A percentile compares a stretch with the other conserved stretches of the same genome.
These are phyloP conservation scores for Stenoptilia bipunctidactyla DNA, from an alignment of 2,888 invertebrate genomes.

Conservation along the genomic window DNA sequence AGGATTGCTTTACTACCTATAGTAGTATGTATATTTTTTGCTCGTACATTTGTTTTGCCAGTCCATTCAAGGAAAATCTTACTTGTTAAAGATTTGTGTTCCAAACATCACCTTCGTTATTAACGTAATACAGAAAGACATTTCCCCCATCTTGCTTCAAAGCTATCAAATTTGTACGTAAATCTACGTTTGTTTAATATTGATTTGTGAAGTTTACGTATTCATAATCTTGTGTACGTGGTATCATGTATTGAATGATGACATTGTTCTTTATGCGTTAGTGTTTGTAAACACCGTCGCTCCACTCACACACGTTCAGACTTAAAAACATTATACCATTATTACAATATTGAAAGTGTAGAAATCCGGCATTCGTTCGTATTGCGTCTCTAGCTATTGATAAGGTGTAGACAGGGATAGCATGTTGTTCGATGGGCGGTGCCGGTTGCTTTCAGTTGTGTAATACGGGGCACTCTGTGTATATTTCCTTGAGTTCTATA, in stretches of 20 bases:
- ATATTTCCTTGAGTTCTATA: conserved; percentile 35
- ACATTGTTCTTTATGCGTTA: conserved; percentile 46
- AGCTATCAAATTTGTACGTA: too few relatives aligned
- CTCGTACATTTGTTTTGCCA: too few relatives aligned
- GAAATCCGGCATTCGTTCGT: neutral
- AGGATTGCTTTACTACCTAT: too few relatives aligned
- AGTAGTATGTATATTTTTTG: too few relatives aligned
- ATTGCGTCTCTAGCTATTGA: neutral
- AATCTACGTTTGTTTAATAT: too few relatives aligned
- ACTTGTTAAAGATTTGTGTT: too few relatives aligned
- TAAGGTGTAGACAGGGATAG: conserved; percentile 3
- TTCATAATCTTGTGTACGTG: conserved; percentile 2
- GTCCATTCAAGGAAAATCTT: too few relatives aligned
- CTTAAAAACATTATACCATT: neutral
- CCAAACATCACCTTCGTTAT: too few relatives aligned
- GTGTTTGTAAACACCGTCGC: conserved; percentile 47
- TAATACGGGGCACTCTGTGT: conserved; percentile 17
- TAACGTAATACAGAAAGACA: too few relatives aligned
- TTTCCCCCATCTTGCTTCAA: too few relatives aligned
- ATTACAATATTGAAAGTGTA: neutral
- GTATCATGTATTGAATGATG: conserved; percentile 46
- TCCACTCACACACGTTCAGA: conserved; percentile 25
- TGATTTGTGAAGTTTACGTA: too few relatives aligned
- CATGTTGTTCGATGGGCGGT: conserved; percentile 11
- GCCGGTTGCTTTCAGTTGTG: neutral